phyloP scores from a whole-genome alignment of 2,113 vertebrate genomes.

The Ibidorhyncha struthersii region DNA sequence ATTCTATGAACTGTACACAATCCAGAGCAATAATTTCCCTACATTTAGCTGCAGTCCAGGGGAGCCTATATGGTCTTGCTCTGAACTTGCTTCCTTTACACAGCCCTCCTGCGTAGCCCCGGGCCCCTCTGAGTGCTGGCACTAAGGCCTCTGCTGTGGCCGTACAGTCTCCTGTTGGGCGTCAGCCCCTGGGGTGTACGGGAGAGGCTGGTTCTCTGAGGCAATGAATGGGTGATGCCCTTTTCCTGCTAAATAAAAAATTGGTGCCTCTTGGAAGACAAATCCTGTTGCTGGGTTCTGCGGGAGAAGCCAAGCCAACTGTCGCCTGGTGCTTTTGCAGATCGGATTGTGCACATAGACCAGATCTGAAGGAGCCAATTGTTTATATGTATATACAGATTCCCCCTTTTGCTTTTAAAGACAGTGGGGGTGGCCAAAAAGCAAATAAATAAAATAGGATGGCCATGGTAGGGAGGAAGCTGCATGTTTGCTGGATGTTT shows the following conservation, averaged over 20 bases:
- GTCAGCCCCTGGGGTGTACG: fast-evolving
- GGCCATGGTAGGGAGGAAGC: neutral
- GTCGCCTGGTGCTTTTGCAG: neutral
- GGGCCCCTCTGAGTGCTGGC: neutral
- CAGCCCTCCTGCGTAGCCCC: fast-evolving
- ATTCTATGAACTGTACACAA: neutral
- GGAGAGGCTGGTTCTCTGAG: neutral
- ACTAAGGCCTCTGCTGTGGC: neutral
- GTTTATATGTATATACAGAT: neutral
- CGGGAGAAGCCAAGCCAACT: neutral
- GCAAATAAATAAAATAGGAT: neutral
- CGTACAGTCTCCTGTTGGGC: fast-evolving
- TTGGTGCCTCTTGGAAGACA: neutral
- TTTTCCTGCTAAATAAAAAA: neutral
- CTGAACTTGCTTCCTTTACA: neutral
- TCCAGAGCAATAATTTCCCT: too few species aligned
- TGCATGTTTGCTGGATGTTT: neutral
- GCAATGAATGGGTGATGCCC: fast-evolving
- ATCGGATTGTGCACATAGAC: neutral
- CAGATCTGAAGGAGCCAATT: neutral
- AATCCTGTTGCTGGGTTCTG: fast-evolving
- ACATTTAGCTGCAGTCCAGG: neutral
- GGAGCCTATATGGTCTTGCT: neutral
- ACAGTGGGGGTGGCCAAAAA: neutral
- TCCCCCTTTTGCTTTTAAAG: neutral